phyloP scores from a whole-genome alignment of 2,797 vertebrate species.

The Sebastes kiyomatsui region DNA sequence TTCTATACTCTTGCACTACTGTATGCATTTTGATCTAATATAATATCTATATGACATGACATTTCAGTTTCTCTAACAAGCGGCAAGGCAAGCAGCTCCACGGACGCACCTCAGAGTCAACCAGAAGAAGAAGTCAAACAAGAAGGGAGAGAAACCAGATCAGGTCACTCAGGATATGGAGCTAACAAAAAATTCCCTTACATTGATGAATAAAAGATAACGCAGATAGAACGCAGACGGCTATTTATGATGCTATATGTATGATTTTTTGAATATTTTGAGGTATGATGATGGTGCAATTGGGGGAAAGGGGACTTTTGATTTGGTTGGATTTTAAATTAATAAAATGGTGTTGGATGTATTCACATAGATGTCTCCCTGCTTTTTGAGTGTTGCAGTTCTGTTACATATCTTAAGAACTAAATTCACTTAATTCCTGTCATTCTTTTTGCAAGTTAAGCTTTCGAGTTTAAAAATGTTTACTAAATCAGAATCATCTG shows the following conservation, averaged over 20 bases:
- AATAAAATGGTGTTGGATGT: not conserved
- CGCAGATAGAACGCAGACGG: not conserved
- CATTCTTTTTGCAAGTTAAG: not conserved
- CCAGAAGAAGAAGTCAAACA: conserved; percentile 58
- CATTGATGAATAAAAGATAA: conserved; percentile 71
- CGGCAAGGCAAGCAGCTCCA: conserved; percentile 14
- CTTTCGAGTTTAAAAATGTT: not conserved
- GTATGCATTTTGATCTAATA: not conserved
- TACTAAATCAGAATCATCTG: not conserved
- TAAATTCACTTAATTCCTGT: not conserved
- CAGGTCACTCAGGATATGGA: conserved; percentile 54
- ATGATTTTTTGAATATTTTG: not conserved
- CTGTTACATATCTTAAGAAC: not conserved
- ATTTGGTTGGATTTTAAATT: not conserved
- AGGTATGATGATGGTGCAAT: not conserved
- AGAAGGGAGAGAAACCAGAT: conserved; percentile 10
- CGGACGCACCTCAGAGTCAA: conserved; percentile 40
- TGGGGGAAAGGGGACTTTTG: too few species aligned
- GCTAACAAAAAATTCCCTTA: conserved; percentile 72
- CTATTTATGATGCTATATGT: not conserved
- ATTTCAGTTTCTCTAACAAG: conserved; percentile 61
- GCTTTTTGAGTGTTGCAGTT: not conserved
- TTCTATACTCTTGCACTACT: not conserved
- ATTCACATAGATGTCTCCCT: not conserved
- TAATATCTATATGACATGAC: not conserved